Percentiles rank a stretch among this genome's conserved stretches.
These are phyloP conservation scores for Catharus bicknelli DNA, from an alignment of 2,113 vertebrate species.

Conservation along the genomic window DNA sequence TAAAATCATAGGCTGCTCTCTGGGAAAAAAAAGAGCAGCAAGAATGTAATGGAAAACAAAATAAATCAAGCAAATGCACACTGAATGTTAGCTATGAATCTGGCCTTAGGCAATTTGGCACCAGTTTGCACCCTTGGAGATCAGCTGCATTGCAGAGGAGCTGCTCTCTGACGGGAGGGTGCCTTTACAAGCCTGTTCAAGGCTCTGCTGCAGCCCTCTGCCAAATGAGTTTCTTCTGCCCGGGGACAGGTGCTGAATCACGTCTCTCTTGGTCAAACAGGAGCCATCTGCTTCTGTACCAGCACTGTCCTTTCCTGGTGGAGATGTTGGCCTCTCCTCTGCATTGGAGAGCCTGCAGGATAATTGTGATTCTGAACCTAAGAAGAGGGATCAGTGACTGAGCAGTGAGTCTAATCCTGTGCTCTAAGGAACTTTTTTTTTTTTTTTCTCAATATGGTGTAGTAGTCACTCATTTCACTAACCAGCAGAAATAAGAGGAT, in stretches of 20 bases:
- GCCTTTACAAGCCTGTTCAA: neutral
- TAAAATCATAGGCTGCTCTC: neutral
- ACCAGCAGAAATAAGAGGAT: neutral
- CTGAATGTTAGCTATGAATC: constrained; percentile 40
- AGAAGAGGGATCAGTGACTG: neutral
- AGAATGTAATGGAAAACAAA: constrained; percentile 14
- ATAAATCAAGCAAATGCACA: constrained; percentile 40
- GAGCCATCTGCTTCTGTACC: constrained; percentile 21
- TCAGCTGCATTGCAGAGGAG: constrained; percentile 62
- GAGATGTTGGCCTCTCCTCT: neutral
- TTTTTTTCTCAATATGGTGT: neutral
- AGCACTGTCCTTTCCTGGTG: neutral
- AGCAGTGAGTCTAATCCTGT: neutral
- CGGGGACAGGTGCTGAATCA: constrained; percentile 40
- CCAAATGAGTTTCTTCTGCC: constrained; percentile 3
- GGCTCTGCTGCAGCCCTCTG: constrained; percentile 22
- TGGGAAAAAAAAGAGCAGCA: neutral
- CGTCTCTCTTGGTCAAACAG: constrained; percentile 2
- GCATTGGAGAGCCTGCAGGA: neutral
- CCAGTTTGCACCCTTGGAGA: constrained; percentile 9
- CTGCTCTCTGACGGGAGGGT: neutral
- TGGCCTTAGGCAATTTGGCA: constrained; percentile 36
- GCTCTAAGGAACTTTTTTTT: neutral
- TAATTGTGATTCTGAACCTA: neutral
- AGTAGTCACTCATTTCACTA: neutral